Percentiles rank a stretch among this genome's conserved stretches.
Conservation (phyloP, 23 tunicate genomes). For the Trididemnum clinides region DNA sequence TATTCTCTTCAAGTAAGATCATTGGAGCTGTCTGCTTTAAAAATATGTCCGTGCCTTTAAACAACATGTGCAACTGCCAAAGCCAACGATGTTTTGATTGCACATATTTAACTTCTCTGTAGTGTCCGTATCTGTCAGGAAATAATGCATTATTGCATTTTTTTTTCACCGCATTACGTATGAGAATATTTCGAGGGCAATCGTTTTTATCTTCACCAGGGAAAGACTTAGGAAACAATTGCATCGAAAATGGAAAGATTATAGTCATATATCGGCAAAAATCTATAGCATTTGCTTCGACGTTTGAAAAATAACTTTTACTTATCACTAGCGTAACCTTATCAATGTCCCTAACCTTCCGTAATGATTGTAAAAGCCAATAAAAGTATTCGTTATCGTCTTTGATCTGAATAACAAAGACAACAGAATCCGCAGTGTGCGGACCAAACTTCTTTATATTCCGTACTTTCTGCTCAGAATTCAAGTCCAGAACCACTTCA, state of each 20-base stretch:
- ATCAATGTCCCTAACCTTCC: conserved; percentile 48
- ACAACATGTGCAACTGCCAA: conserved; percentile 87
- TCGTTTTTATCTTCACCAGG: conserved; percentile 91
- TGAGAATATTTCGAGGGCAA: conserved; percentile 71
- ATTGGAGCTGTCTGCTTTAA: conserved; percentile 24
- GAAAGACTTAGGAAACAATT: conserved; percentile 56
- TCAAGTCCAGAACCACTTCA: too few relatives aligned
- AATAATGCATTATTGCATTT: conserved; percentile 88
- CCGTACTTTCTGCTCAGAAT: conserved; percentile 49
- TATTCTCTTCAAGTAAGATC: conserved; percentile 73
- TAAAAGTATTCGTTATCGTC: conserved; percentile 37
- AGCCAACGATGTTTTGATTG: conserved; percentile 95
- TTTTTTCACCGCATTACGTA: conserved; percentile 32
- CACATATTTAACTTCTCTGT: conserved; percentile 81
- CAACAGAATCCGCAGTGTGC: conserved; percentile 36
- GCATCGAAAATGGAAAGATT: conserved; percentile 86
- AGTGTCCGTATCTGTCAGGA: conserved; percentile 88
- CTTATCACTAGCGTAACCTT: conserved; percentile 75
- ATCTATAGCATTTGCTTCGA: conserved; percentile 52
- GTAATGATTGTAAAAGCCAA: conserved; percentile 55
- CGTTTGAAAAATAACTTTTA: conserved; percentile 38
- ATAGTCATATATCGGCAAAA: conserved; percentile 83
- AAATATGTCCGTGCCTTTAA: conserved; percentile 55
- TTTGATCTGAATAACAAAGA: conserved; percentile 72
- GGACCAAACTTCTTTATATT: conserved; percentile 64